These are phyloP conservation scores for Ianthella basta DNA, from an alignment of 37 sponge, comb jelly and placozoan species.

Conservation along the genomic window DNA sequence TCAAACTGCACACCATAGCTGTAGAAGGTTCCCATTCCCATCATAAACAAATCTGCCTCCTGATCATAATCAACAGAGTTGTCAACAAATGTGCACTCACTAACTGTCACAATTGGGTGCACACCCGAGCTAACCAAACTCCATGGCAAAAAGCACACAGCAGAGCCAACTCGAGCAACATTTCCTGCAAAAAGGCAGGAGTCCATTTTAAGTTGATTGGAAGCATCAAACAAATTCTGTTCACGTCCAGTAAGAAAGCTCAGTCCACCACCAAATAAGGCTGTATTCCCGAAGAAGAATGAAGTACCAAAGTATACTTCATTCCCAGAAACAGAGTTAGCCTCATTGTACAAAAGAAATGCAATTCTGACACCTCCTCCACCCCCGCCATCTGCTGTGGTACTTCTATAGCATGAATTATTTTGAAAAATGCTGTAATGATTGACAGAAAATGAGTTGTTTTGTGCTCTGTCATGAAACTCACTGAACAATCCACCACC, in stretches of 20 bases:
- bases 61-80: not conserved
- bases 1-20: not conserved
- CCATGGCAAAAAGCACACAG: not conserved
- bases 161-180: not conserved
- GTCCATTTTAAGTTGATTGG: not conserved
- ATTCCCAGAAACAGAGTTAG: not conserved
- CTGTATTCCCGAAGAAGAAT: not conserved
- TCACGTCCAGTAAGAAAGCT: not conserved
- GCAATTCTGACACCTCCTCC: constrained; percentile 9
- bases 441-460: not conserved
- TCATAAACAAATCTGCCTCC: not conserved
- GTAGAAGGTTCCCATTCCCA: not conserved
- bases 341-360: not conserved
- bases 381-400: not conserved
- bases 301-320: not conserved
- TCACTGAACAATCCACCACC: constrained; percentile 26
- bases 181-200: not conserved
- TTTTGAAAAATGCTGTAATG: not conserved
- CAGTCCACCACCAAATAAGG: not conserved
- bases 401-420: not conserved
- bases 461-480: constrained; percentile 29
- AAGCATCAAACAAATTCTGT: not conserved
- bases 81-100: not conserved
- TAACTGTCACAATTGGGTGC: not conserved
- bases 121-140: not conserved